Conservation (phyloP, 2,113 vertebrate genomes). For the Aspiorhynchus laticeps region DNA sequence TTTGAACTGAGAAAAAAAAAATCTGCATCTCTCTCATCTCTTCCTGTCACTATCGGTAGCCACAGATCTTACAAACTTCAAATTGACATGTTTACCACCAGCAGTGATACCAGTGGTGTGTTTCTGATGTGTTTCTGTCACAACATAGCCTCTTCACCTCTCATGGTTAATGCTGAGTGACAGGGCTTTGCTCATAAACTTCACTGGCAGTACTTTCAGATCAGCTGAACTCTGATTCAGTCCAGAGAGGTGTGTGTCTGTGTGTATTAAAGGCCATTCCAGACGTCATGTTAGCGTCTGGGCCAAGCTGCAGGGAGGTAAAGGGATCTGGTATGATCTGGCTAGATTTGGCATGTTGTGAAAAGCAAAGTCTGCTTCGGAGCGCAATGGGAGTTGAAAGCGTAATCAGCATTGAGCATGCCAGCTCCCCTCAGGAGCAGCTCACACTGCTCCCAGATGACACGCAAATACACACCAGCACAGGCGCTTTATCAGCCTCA, state of each 20-base stretch:
- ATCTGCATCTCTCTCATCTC: background rate
- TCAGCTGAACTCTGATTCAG: slow-evolving; percentile 6
- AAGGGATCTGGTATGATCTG: slow-evolving; percentile 34
- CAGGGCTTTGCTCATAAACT: background rate
- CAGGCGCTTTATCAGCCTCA: slow-evolving; percentile 56
- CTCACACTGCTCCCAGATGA: slow-evolving; percentile 67
- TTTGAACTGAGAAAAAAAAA: too few species aligned
- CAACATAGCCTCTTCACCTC: background rate
- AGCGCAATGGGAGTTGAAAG: slow-evolving; percentile 59
- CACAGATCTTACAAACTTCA: slow-evolving; percentile 7
- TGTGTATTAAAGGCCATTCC: background rate
- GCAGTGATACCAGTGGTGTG: background rate
- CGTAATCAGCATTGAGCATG: slow-evolving; percentile 66
- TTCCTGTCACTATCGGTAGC: slow-evolving; percentile 10
- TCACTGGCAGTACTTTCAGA: background rate
- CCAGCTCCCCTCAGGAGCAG: slow-evolving; percentile 59
- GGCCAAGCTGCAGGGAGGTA: slow-evolving; percentile 69
- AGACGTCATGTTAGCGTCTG: slow-evolving; percentile 57
- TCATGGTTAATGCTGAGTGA: background rate
- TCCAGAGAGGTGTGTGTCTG: background rate
- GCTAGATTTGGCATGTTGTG: slow-evolving; percentile 57
- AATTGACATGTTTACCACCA: slow-evolving; percentile 13
- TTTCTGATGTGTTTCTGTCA: background rate
- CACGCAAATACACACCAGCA: slow-evolving; percentile 62
- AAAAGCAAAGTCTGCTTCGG: slow-evolving; percentile 57